phyloP scores from a whole-genome alignment of 2,888 invertebrate species.

The Zhengitettix transpicula region DNA sequence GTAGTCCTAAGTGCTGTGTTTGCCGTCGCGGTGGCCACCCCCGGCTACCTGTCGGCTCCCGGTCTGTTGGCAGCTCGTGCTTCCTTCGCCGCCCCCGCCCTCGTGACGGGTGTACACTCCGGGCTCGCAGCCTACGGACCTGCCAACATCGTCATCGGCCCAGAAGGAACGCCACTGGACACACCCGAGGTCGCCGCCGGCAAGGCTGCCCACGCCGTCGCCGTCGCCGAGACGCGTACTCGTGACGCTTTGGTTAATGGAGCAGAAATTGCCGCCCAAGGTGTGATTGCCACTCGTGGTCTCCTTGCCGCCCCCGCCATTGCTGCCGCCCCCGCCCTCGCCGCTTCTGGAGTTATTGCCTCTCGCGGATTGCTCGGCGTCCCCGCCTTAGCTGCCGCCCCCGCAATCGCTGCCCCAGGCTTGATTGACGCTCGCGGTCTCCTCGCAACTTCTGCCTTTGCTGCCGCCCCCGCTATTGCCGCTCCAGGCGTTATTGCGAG shows the following conservation, averaged over 20 bases:
- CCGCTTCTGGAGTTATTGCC: neutral
- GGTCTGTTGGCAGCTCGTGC: neutral
- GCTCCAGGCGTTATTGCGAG: neutral
- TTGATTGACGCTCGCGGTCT: neutral
- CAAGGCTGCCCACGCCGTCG: constrained; percentile 29
- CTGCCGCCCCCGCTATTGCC: too few relatives aligned
- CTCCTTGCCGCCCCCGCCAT: neutral
- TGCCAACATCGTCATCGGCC: constrained; percentile 4
- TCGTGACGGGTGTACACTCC: neutral
- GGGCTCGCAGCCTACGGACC: neutral
- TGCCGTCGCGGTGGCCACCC: neutral
- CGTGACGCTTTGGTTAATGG: neutral
- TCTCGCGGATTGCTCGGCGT: neutral
- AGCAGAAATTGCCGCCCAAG: neutral
- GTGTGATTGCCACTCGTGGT: neutral
- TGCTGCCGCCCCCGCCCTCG: neutral
- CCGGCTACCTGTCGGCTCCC: neutral
- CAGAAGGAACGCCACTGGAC: constrained; percentile 14
- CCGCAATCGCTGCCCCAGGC: neutral
- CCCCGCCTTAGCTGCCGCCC: neutral
- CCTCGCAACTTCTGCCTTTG: neutral
- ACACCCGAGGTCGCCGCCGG: constrained; percentile 34
- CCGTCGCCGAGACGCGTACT: neutral
- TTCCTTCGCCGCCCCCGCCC: neutral
- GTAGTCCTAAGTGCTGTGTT: neutral